These are phyloP conservation scores for Aleiodes testaceus DNA, from an alignment of 2,888 invertebrate genomes.

Conservation along the genomic window DNA sequence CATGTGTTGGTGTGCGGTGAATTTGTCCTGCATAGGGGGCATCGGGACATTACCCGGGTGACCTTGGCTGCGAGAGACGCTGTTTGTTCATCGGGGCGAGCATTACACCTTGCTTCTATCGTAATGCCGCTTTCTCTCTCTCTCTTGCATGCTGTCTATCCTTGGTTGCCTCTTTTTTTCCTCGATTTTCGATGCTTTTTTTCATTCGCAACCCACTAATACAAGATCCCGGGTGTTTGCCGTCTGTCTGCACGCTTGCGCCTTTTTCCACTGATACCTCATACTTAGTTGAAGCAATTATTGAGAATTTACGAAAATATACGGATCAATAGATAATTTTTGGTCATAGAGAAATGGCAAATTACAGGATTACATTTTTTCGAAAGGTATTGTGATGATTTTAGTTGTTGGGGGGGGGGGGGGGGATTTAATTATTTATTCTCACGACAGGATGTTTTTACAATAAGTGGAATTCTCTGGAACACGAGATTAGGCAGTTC, in stretches of 20 bases:
- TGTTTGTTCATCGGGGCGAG: conserved; percentile 67
- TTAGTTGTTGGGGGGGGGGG: too few species aligned
- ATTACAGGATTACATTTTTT: neutral
- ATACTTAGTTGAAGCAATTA: conserved; percentile 28
- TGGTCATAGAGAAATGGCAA: neutral
- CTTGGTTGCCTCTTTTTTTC: conserved; percentile 28
- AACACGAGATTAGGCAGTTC: conserved; percentile 30
- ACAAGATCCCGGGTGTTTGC: conserved; percentile 28
- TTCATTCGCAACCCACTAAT: conserved; percentile 30
- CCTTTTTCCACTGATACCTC: neutral
- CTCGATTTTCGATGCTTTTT: conserved; percentile 37
- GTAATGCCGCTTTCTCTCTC: conserved; percentile 50
- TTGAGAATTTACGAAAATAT: neutral
- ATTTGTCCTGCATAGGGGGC: conserved; percentile 72
- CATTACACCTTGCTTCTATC: conserved; percentile 71
- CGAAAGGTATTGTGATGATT: neutral
- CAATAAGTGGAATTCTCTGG: conserved; percentile 19
- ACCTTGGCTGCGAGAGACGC: conserved; percentile 66
- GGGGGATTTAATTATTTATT: conserved; percentile 11
- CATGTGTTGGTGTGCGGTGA: conserved; percentile 56
- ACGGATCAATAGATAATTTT: neutral
- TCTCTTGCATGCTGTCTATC: conserved; percentile 38
- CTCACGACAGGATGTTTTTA: conserved; percentile 24
- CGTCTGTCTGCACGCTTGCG: conserved; percentile 42
- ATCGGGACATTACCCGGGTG: conserved; percentile 73